Evolutionary conservation across 2,888 invertebrate genomes (phyloP).

Genomic region (Eurytoma adleriae): DNA sequence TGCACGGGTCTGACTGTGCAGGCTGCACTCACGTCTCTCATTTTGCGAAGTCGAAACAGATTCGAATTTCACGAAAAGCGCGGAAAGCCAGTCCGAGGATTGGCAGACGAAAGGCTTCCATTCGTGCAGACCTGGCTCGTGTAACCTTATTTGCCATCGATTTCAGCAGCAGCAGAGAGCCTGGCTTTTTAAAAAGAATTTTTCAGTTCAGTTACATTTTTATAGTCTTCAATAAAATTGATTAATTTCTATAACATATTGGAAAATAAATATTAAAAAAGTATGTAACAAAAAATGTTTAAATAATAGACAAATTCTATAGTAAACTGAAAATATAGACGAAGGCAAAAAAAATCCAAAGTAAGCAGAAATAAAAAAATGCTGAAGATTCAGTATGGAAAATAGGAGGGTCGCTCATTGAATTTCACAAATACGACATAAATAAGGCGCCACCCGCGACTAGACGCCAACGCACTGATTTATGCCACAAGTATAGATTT

Average conservation of each 20-base stretch:
- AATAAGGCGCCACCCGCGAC: constrained; percentile 55
- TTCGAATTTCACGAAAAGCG: constrained; percentile 9
- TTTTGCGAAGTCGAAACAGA: neutral
- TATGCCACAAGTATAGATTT: neutral
- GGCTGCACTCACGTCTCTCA: too few relatives aligned
- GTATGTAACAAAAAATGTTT: too few relatives aligned
- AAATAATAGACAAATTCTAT: too few relatives aligned
- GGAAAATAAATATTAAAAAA: too few relatives aligned
- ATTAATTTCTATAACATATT: too few relatives aligned
- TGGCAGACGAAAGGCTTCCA: constrained; percentile 19
- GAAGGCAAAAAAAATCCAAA: too few relatives aligned
- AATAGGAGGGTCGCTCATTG: constrained; percentile 19
- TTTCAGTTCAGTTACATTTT: too few relatives aligned
- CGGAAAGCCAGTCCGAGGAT: neutral
- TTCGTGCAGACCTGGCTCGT: constrained; percentile 30
- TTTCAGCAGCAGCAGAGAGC: neutral
- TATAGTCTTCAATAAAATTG: too few relatives aligned
- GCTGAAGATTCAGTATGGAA: constrained; percentile 7
- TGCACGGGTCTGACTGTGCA: too few relatives aligned
- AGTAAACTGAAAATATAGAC: neutral
- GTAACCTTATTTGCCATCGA: constrained; percentile 23
- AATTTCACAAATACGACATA: constrained; percentile 62
- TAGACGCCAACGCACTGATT: constrained; percentile 2
- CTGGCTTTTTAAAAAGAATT: neutral
- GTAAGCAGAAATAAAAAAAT: neutral